These are phyloP conservation scores for Cephonodes hylas DNA, from an alignment of 2,888 invertebrate species.

Conservation along the genomic window DNA sequence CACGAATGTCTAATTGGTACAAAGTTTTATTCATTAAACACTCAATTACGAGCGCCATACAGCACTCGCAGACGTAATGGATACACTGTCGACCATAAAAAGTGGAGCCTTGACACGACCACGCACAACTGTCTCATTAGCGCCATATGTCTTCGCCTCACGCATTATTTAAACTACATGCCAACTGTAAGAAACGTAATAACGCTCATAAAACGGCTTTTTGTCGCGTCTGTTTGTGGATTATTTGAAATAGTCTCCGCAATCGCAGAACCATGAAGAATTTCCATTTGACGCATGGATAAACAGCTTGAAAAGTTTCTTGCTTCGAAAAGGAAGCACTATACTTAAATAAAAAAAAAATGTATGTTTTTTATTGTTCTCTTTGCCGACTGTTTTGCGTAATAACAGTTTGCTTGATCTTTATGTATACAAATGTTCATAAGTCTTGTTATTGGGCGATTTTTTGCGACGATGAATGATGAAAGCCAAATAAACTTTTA, in stretches of 20 bases:
- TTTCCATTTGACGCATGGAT: conserved; percentile 7
- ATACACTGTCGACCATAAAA: conserved; percentile 13
- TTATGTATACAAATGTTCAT: not conserved
- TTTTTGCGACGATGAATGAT: not conserved
- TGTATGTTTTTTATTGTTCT: not conserved
- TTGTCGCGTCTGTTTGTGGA: not conserved
- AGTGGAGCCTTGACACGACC: conserved; percentile 43
- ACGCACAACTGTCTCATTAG: conserved; percentile 40
- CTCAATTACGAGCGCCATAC: conserved; percentile 1
- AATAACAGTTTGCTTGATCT: not conserved
- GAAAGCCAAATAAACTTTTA: not conserved
- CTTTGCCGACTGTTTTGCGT: not conserved
- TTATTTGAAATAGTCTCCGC: not conserved
- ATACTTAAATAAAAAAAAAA: not conserved
- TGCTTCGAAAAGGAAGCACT: not conserved
- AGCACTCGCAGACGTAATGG: conserved; percentile 6
- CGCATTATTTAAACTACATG: not conserved
- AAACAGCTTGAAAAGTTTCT: not conserved
- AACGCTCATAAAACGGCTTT: not conserved
- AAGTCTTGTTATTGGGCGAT: not conserved
- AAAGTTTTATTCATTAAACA: conserved; percentile 10
- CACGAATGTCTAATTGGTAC: conserved; percentile 11
- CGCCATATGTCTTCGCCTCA: conserved; percentile 45
- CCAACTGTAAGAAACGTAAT: not conserved
- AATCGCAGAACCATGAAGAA: not conserved